These are phyloP conservation scores for Synergus itoensis DNA, from an alignment of 2,888 invertebrate genomes.

Conservation along the genomic window DNA sequence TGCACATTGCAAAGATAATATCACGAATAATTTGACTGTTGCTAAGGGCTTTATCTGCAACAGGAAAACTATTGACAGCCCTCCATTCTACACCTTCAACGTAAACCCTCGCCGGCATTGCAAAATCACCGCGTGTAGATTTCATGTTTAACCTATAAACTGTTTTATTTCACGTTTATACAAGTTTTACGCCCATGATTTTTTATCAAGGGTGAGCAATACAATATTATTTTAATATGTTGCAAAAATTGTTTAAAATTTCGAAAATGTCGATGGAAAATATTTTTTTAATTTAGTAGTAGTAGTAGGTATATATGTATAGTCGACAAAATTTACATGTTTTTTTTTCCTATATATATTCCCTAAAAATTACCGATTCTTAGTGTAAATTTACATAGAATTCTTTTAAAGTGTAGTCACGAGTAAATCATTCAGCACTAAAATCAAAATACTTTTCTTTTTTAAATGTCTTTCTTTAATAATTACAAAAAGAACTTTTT, in stretches of 20 bases:
- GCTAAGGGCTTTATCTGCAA: constrained; percentile 63
- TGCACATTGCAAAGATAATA: constrained; percentile 21
- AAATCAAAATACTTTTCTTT: too few species aligned
- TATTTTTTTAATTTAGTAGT: neutral
- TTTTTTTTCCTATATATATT: too few species aligned
- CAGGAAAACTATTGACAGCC: constrained; percentile 65
- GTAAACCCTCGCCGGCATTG: constrained; percentile 38
- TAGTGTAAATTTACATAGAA: too few species aligned
- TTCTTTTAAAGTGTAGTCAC: too few species aligned
- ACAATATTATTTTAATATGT: neutral
- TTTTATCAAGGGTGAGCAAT: neutral
- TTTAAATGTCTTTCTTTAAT: too few species aligned
- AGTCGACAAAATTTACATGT: too few species aligned
- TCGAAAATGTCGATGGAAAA: neutral
- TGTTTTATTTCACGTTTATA: constrained; percentile 11
- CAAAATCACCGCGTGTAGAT: constrained; percentile 25
- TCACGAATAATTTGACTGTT: constrained; percentile 55
- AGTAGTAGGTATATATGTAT: neutral
- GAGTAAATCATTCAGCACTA: too few species aligned
- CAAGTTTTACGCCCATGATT: neutral
- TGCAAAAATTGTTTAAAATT: neutral
- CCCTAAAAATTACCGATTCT: too few species aligned
- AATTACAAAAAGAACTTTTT: too few species aligned
- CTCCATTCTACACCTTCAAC: constrained; percentile 38
- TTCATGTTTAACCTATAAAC: constrained; percentile 46